Evolutionary conservation across 2,797 vertebrate genomes (phyloP).

Genomic region (Semaprochilodus insignis): DNA sequence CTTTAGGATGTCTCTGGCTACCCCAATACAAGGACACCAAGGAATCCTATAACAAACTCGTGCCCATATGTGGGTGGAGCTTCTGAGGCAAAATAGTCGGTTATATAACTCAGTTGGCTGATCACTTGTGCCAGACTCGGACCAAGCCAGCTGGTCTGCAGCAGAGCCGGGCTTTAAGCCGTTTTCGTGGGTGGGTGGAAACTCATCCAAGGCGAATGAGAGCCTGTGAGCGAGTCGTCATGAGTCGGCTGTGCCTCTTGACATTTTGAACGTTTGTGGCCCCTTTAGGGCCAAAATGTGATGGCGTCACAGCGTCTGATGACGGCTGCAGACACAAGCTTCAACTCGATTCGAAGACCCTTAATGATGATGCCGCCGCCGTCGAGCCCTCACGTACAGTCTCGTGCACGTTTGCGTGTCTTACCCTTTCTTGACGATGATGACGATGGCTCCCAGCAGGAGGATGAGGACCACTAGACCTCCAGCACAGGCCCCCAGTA

Average conservation of each 20-base stretch:
- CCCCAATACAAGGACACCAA: too few species aligned
- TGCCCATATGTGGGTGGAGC: too few species aligned
- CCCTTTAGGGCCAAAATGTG: slow-evolving; percentile 8
- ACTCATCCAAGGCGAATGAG: slow-evolving; percentile 7
- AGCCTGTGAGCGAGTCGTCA: slow-evolving; percentile 7
- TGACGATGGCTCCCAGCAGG: slow-evolving; percentile 89
- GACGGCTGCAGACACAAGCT: slow-evolving; percentile 26
- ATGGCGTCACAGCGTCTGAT: slow-evolving; percentile 10
- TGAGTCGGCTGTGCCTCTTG: neutral
- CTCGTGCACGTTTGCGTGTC: slow-evolving; percentile 50
- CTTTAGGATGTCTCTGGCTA: too few species aligned
- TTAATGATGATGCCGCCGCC: slow-evolving; percentile 21
- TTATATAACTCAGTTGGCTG: neutral
- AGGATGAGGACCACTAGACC: slow-evolving; percentile 91
- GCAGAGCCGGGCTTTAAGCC: too few species aligned
- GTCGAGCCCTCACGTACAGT: slow-evolving; percentile 24
- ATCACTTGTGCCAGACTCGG: neutral
- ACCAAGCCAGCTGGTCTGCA: neutral
- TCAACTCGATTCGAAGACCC: slow-evolving; percentile 17
- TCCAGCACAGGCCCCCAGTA: slow-evolving; percentile 91
- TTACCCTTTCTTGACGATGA: slow-evolving; percentile 93
- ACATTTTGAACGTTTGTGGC: slow-evolving; percentile 18
- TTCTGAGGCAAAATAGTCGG: too few species aligned
- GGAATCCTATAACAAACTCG: too few species aligned
- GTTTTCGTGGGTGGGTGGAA: neutral